Percentiles rank a stretch among this genome's conserved stretches.
phyloP scores from a whole-genome alignment of 2,888 invertebrate genomes.

The Sinohyriopsis cumingii region DNA sequence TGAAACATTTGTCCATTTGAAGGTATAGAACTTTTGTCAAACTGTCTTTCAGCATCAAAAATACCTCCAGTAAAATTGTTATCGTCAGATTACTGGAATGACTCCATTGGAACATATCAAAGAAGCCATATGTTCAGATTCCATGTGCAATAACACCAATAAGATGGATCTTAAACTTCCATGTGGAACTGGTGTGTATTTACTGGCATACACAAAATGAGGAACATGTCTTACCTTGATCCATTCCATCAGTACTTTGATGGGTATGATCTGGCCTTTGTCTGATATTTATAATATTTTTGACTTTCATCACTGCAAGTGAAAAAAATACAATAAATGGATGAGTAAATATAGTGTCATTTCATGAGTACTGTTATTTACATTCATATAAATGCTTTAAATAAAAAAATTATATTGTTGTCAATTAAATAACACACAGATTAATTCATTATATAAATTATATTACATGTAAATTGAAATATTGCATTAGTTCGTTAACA shows the following conservation, averaged over 20 bases:
- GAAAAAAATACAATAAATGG: neutral
- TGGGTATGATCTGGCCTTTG: constrained; percentile 4
- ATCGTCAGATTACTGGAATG: neutral
- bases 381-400: no score
- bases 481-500: no score
- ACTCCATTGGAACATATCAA: constrained; percentile 4
- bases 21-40: neutral
- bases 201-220: neutral
- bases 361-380: neutral
- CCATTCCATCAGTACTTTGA: constrained; percentile 7
- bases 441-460: no score
- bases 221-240: constrained; percentile 8
- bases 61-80: neutral
- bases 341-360: neutral
- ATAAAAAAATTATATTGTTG: no score
- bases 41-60: neutral
- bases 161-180: constrained; percentile 4
- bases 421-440: no score
- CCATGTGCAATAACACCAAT: neutral
- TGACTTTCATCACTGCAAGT: neutral
- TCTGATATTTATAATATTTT: constrained; percentile 8
- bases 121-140: constrained; percentile 7
- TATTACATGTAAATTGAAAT: no score
- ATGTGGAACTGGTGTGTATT: neutral
- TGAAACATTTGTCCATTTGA: neutral